Conservation (phyloP, 2,797 vertebrate species). For the Amazona finschi region DNA sequence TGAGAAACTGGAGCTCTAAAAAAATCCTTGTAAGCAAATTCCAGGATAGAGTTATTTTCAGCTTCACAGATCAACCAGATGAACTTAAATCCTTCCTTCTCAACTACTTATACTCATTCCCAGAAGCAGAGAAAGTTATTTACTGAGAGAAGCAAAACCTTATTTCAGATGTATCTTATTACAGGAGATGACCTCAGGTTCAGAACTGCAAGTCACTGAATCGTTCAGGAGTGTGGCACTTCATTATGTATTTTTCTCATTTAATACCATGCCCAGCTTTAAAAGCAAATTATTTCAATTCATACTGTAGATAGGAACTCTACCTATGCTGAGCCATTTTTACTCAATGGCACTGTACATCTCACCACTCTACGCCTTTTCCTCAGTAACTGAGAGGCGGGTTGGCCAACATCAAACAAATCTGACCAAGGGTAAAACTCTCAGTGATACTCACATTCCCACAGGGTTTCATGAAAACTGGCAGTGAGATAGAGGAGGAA, state of each 20-base stretch:
- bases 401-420: constrained; percentile 19
- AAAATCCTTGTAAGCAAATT: background rate
- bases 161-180: constrained; percentile 7
- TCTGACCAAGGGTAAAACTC: constrained; percentile 28
- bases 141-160: background rate
- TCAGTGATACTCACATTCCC: constrained; percentile 41
- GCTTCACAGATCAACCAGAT: background rate
- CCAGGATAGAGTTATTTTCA: background rate
- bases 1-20: background rate
- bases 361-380: background rate
- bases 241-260: background rate
- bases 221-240: background rate
- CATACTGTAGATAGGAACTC: background rate
- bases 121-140: background rate
- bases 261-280: background rate
- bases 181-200: background rate
- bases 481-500: background rate
- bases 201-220: constrained; percentile 17
- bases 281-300: constrained; percentile 34
- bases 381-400: background rate
- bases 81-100: background rate
- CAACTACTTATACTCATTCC: background rate
- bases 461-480: background rate
- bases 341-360: background rate
- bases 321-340: background rate